phyloP scores from a whole-genome alignment of 2,113 vertebrate species.

The Felis chaus region DNA sequence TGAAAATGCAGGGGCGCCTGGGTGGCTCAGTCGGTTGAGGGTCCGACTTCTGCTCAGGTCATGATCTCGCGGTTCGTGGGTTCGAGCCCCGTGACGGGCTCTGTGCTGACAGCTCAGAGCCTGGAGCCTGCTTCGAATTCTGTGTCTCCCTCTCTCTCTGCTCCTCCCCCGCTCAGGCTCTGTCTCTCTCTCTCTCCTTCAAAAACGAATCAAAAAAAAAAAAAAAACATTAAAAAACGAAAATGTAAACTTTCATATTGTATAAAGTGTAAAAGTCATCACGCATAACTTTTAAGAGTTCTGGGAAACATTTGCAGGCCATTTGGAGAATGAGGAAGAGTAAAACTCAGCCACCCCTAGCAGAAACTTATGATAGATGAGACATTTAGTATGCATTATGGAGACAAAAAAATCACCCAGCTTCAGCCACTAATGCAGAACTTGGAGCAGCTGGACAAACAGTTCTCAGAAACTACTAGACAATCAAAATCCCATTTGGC shows the following conservation, averaged over 20 bases:
- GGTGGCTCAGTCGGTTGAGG: too few relatives aligned
- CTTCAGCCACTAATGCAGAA: background rate
- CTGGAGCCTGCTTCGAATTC: too few relatives aligned
- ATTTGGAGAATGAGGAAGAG: background rate
- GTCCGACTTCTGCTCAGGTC: too few relatives aligned
- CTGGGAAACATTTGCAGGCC: conserved; percentile 30
- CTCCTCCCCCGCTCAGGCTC: too few relatives aligned
- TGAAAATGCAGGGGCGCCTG: background rate
- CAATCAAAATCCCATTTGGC: conserved; percentile 29
- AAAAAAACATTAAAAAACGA: background rate
- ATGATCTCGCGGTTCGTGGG: too few relatives aligned
- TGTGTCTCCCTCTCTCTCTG: too few relatives aligned
- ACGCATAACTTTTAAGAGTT: background rate
- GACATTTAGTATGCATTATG: background rate
- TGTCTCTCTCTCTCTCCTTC: too few relatives aligned
- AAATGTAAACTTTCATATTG: background rate
- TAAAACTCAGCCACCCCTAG: background rate
- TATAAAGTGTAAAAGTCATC: background rate
- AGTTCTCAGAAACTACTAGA: conserved; percentile 42
- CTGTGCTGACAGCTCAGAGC: too few relatives aligned
- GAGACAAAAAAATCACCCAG: background rate
- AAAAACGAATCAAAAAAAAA: too few relatives aligned
- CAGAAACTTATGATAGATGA: conserved; percentile 52
- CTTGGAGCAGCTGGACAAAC: conserved; percentile 24
- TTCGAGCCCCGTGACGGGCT: too few relatives aligned